phyloP scores from a whole-genome alignment of 2,888 invertebrate species.

The Polia nebulosa region DNA sequence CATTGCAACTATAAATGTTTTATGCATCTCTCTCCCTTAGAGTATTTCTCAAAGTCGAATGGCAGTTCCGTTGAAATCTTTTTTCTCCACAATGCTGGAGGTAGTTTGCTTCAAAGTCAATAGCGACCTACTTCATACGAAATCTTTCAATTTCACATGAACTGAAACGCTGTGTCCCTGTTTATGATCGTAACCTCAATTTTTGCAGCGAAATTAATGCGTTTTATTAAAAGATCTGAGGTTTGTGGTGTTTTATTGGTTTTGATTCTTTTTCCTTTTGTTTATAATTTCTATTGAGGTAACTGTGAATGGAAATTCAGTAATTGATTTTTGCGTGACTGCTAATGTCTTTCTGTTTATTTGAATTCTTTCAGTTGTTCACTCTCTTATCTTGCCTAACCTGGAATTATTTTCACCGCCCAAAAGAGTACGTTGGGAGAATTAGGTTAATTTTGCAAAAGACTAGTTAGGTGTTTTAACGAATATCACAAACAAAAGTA shows the following conservation, averaged over 20 bases:
- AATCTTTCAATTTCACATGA: slow-evolving; percentile 60
- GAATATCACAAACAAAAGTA: too few relatives aligned
- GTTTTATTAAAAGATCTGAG: slow-evolving; percentile 18
- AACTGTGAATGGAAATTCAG: background rate
- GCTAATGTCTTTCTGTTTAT: background rate
- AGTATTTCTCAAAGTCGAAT: slow-evolving; percentile 42
- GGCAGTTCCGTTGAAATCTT: slow-evolving; percentile 47
- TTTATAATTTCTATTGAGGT: slow-evolving; percentile 20
- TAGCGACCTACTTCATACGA: slow-evolving; percentile 57
- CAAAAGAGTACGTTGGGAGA: background rate
- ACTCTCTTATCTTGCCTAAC: background rate
- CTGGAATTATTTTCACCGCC: background rate
- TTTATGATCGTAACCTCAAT: slow-evolving; percentile 50
- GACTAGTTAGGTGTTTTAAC: too few relatives aligned
- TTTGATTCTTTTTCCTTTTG: slow-evolving; percentile 20
- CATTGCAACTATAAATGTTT: slow-evolving; percentile 44
- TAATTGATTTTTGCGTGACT: slow-evolving; percentile 2
- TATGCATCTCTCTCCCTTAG: slow-evolving; percentile 27
- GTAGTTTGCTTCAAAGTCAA: slow-evolving; percentile 58
- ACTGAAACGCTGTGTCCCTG: slow-evolving; percentile 44
- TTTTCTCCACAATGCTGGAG: slow-evolving; percentile 53
- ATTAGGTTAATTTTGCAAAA: background rate
- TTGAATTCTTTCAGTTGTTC: too few relatives aligned
- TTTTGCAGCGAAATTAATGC: slow-evolving; percentile 31
- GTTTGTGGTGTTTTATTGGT: slow-evolving; percentile 5